Percentiles rank a stretch among this genome's conserved stretches.
phyloP scores from a whole-genome alignment of 2,113 vertebrate species.

The Maylandia zebra region DNA sequence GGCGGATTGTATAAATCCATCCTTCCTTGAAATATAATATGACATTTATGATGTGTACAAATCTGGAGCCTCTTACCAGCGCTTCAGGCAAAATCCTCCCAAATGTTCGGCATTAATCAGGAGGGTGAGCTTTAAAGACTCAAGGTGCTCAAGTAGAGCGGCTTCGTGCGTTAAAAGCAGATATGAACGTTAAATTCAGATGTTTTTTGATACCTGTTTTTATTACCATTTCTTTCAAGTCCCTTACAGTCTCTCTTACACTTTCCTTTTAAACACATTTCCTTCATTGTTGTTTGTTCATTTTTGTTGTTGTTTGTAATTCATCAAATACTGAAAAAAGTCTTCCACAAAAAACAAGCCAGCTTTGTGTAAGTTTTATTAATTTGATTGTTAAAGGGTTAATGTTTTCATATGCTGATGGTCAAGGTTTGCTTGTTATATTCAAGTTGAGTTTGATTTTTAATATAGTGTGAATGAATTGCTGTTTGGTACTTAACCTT shows the following conservation, averaged over 20 bases:
- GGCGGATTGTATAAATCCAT: background rate
- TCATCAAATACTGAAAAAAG: background rate
- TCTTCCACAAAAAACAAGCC: background rate
- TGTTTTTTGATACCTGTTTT: background rate
- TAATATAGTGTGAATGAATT: background rate
- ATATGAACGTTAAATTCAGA: background rate
- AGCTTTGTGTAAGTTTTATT: background rate
- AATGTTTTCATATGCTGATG: background rate
- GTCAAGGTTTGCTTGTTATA: background rate
- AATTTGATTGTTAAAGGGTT: background rate
- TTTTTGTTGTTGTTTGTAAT: background rate
- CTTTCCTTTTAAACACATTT: background rate
- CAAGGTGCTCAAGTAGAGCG: constrained; percentile 3
- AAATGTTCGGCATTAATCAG: constrained; percentile 33
- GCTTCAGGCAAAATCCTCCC: constrained; percentile 39
- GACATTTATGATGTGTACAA: constrained; percentile 42
- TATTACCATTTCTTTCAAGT: background rate
- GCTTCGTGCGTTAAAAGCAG: background rate
- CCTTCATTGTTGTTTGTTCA: no score
- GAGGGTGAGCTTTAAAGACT: constrained; percentile 20
- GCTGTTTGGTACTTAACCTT: background rate
- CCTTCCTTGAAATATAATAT: constrained; percentile 25
- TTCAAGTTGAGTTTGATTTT: background rate
- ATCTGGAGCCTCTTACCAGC: constrained; percentile 30
- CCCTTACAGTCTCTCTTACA: background rate